Evolutionary conservation across 2,888 invertebrate genomes (phyloP), one percentile per base, ranked within the genome.

Genomic region (Campaea margaritaria): DNA sequence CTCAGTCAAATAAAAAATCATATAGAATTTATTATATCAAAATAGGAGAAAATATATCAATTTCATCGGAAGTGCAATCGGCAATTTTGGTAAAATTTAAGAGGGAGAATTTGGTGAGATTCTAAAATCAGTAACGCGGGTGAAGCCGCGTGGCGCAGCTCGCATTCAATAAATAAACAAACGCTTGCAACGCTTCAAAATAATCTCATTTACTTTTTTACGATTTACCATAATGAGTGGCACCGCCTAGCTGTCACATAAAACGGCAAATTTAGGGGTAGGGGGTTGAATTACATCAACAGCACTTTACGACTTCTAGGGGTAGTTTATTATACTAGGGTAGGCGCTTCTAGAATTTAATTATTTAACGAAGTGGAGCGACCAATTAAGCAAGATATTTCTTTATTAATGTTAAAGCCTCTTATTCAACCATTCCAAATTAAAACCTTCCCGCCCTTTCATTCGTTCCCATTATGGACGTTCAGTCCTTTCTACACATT

Each of bases 231-330:
- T 60, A 59, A 59, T 59, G 59, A 59, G 14, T 15, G 53, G 21
- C 48, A 31, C 51, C 15, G 47, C 28, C 45, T 49, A 55, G 54
- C 55, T 61, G 55, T 52, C 55, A 51, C 55, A 57, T 57, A 49
- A 57, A 57, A 62, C 38, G 62, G 41, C 28, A 36, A 42, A 61
- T 51, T 47, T 55, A 51, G 46, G 38, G 56, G 44, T 21, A 39
- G 68, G 68, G 68, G 68, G 68, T 66, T 60, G 60, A 66, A 64
- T 55, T 70, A 70, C 78, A 80, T 80, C 77, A 79, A 74, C 75
- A 73, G 70, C 75, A 78, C 69, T 82, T 82, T 82, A 82, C 76
- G 82, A 82, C 78, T 80, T 76, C 68, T 75, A 77, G 75, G 79
- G 81, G 75, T 78, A 71, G 76, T 83, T 83, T 83, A 59, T 59